Base-by-base conservation (phyloP, 2,888 invertebrate genomes). In the Rutpela maculata region DNA sequence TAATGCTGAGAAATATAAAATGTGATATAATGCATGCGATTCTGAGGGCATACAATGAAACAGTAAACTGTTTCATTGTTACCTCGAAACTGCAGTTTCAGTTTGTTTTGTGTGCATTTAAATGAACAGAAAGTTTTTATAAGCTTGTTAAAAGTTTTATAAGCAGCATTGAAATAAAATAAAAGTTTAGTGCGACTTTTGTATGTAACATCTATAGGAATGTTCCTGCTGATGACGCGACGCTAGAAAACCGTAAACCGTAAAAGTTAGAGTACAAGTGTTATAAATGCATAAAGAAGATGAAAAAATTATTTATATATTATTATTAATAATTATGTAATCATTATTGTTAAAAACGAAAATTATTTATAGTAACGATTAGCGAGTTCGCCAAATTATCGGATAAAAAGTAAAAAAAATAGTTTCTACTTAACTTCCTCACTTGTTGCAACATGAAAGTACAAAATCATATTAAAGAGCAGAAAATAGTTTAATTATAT, bases 91-190 rank as follows among this genome's bases (percentile, higher is more conserved):
- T 22, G 26, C 35, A 60, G 19, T 59, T 38, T n/a, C 70, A 60
- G 43, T 43, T 22, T 19, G 22, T 26, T 62, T 72, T 35, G n/a
- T 50, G 66, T 55, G 17, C 62, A 78, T 74, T 77, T 71, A 66
- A 71, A 77, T 66, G 35, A 18, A 55, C 26, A 50, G 57, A 74
- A 66, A 76, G 60, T 31, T 62, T 69, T 59, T 62, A 22, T 18
- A 67, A 75, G 65, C 78, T 76, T 76, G 78, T 78, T 78, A 76
- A 74, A 76, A 78, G 55, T 78, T 76, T 78, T 70, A 74, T 66
- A 74, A 70, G 75, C 56, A 73, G 66, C 56, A 31, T 35, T 11
- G 22, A 17, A 69, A 62, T 62, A 55, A 68, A 65, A 78, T 73
- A 75, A 75, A 73, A 77, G 22, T 65, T 55, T 63, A 35, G 22